Evolutionary conservation across 2,113 vertebrate species (phyloP).

Genomic region (Trematomus loennbergii): DNA sequence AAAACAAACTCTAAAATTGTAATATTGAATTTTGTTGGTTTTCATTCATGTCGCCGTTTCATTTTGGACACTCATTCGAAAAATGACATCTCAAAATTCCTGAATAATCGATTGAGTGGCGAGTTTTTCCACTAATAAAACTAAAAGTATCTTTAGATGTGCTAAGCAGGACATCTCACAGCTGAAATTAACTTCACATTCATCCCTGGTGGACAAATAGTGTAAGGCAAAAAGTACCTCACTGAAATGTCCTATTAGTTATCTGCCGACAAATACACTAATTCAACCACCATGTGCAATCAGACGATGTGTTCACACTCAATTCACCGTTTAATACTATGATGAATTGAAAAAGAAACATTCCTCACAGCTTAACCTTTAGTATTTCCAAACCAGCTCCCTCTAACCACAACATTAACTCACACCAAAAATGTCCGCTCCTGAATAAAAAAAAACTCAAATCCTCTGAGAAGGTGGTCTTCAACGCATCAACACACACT

Average conservation of each 20-base stretch:
- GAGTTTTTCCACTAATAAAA: background rate
- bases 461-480: background rate
- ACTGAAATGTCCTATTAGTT: background rate
- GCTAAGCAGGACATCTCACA: too few species aligned
- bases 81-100: too few species aligned
- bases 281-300: background rate
- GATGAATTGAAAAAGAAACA: background rate
- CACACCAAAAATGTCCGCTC: background rate
- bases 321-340: background rate
- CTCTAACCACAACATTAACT: background rate
- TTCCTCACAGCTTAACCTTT: background rate
- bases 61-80: too few species aligned
- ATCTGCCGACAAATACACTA: accelerated
- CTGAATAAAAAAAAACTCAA: background rate
- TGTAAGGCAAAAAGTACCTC: background rate
- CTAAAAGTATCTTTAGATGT: too few species aligned
- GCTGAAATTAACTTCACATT: too few species aligned
- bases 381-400: background rate
- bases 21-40: too few species aligned
- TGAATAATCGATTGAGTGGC: background rate
- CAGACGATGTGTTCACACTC: background rate
- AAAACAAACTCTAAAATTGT: too few species aligned
- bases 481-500: constrained; percentile 10
- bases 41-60: too few species aligned
- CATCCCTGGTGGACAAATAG: background rate